Percentiles rank a stretch among this genome's conserved stretches.
These are phyloP conservation scores for Cistogaster globosa DNA, from an alignment of 2,888 invertebrate species.

Conservation along the genomic window DNA sequence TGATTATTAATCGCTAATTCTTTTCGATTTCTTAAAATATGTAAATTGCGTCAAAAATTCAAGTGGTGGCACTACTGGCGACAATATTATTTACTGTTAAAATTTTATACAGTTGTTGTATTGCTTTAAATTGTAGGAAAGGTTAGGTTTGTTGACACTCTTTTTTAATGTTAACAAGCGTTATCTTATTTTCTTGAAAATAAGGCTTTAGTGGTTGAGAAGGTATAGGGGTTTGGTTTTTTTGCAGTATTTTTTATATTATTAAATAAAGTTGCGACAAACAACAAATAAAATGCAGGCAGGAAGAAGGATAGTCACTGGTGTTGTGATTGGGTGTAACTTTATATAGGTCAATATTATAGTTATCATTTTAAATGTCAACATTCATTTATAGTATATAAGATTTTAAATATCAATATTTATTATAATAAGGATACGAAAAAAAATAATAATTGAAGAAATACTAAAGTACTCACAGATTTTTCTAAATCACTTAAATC, in stretches of 20 bases:
- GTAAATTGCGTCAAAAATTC: neutral
- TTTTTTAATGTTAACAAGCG: slow-evolving; percentile 47
- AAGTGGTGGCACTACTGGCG: neutral
- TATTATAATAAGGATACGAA: slow-evolving; percentile 6
- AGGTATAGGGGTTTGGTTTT: neutral
- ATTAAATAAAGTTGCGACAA: slow-evolving; percentile 24
- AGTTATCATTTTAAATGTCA: slow-evolving; percentile 61
- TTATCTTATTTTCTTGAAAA: slow-evolving; percentile 17
- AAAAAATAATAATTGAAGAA: neutral
- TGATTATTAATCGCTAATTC: too few relatives aligned
- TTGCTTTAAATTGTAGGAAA: slow-evolving; percentile 8
- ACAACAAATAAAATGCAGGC: neutral
- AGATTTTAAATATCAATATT: slow-evolving; percentile 36
- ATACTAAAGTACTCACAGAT: slow-evolving; percentile 75
- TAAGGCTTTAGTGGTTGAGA: neutral
- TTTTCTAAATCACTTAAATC: slow-evolving; percentile 80
- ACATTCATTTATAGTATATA: slow-evolving; percentile 26
- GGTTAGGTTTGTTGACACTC: slow-evolving; percentile 56
- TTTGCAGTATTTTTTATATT: neutral
- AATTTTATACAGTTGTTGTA: neutral
- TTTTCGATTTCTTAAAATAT: too few relatives aligned
- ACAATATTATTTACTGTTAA: neutral
- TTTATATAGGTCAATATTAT: slow-evolving; percentile 68
- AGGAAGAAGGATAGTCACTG: neutral
- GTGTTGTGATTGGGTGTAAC: slow-evolving; percentile 61